Base-by-base conservation (phyloP, 2,113 vertebrate genomes). In the Laterallus jamaicensis region DNA sequence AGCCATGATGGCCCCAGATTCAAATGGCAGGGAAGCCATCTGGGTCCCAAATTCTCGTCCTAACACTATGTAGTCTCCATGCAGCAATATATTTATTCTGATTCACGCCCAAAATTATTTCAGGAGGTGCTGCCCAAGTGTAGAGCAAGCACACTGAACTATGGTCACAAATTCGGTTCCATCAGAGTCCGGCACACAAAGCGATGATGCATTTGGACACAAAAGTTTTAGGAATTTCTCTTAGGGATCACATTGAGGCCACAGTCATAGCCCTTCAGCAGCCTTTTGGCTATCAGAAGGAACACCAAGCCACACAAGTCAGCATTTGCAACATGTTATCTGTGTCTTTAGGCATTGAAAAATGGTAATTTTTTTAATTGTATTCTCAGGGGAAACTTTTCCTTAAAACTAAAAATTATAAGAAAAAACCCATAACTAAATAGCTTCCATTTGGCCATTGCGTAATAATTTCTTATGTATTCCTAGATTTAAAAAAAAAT, bases 11-110 rank as follows among this genome's bases (percentile, higher is more conserved):
- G 94, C 64, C 97, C 52, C 50, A 88, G 82, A 95, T 86, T 98
- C 95, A 96, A 97, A 95, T 21, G 78, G 91, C 92, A 94, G 95
- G 69, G 71, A 96, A 96, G 95, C 97, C 97, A 97, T 97, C 97
- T 76, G 76, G 94, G 97, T 88, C 95, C 90, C 95, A 93, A 97
- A 97, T 98, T 97, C 97, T 96, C 95, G 94, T 90, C 91, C 96
- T 96, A 93, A 87, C 71, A 79, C 93, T 90, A 75, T 91, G 92
- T 91, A 96, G 58, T 95, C 76, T 93, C 93, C 96, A 56, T 31
- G 58, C 95, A 96, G 76, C 42, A 76, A 68, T 82, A 94, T 70
- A 87, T 97, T 96, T 97, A 92, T 97, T 97, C 93, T 96, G 94
- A 95, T 96, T 93, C 96, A 90, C 3, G 42, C 78, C 96, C 93